Base-by-base conservation (phyloP, 2,888 invertebrate species). In the Nomada ferruginata region DNA sequence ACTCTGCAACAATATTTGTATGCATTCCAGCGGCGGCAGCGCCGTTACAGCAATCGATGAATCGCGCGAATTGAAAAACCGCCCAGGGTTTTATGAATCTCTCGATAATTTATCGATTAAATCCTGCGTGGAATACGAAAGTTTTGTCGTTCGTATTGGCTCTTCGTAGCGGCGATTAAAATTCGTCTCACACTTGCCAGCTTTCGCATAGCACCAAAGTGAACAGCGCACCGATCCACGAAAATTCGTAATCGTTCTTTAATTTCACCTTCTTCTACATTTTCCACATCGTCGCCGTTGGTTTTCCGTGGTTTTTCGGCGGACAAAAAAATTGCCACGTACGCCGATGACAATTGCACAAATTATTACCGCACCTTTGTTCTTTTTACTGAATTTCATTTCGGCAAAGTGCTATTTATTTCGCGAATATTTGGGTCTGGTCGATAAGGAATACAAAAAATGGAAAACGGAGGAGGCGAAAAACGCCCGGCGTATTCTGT, bases 21-120 rank as follows among this genome's bases (percentile, higher is more conserved):
- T 76, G 80, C 64, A 81, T 83, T 88, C 82, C n/a, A 73, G 57
- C 71, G 63, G 60, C 71, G 63, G 36, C 79, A 36, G 60, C 55
- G 50, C 63, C 52, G 68, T 63, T 61, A 52, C 73, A 79, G 81
- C 80, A 79, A 84, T 82, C 82, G 88, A 57, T 72, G 86, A 88
- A 89, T 87, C 79, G 83, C 84, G 74, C 84, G 84, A 84, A 76
- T 85, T 78, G 79, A 85, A 85, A 89, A 83, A 86, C 68, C 80
- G 55, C 64, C 66, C 42, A 69, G 70, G 81, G 81, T 82, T 80
- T 78, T 81, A 82, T 79, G 81, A 84, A 89, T 88, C 86, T 81
- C 86, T 80, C 87, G 86, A 88, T 88, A 88, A 88, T 88, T 89
- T 82, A 89, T 89, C 87, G 88, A 89, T 88, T 87, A 88, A 86